Conservation (phyloP, 2,113 vertebrate genomes). For the Perca flavescens region DNA sequence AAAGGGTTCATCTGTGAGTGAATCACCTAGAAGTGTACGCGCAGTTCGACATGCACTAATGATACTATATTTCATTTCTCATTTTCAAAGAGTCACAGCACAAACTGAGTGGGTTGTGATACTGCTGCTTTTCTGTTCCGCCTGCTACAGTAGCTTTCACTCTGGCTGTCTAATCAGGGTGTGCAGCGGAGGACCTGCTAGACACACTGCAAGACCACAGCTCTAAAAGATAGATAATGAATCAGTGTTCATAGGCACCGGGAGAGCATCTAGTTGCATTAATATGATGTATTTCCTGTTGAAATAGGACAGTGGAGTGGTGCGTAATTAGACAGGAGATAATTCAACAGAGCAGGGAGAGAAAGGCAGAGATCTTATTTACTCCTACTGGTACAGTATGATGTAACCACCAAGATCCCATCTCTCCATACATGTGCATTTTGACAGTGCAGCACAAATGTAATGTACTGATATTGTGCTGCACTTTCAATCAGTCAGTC, state of each 20-base stretch:
- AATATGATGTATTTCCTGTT: constrained; percentile 42
- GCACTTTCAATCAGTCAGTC: too few relatives aligned
- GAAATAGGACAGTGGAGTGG: constrained; percentile 31
- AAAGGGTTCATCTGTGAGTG: constrained; percentile 14
- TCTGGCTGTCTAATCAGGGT: constrained; percentile 29
- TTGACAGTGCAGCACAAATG: neutral
- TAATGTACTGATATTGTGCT: neutral
- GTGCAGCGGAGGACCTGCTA: constrained; percentile 11
- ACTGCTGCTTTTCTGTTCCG: constrained; percentile 1
- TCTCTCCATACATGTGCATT: neutral
- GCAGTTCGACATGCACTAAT: neutral
- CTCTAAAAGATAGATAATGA: constrained; percentile 42
- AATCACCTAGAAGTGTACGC: neutral
- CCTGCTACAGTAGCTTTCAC: neutral
- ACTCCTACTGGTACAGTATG: neutral
- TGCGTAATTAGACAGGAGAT: constrained; percentile 22
- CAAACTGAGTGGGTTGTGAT: neutral
- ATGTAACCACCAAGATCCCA: neutral
- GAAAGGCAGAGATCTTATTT: neutral
- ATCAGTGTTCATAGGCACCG: constrained; percentile 39
- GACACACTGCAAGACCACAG: constrained; percentile 21
- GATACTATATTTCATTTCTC: constrained; percentile 18
- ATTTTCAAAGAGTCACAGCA: neutral
- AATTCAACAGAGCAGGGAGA: constrained; percentile 14
- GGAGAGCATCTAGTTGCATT: constrained; percentile 42